Evolutionary conservation across 2,797 vertebrate genomes (phyloP).

Genomic region (Syngnathus acus): DNA sequence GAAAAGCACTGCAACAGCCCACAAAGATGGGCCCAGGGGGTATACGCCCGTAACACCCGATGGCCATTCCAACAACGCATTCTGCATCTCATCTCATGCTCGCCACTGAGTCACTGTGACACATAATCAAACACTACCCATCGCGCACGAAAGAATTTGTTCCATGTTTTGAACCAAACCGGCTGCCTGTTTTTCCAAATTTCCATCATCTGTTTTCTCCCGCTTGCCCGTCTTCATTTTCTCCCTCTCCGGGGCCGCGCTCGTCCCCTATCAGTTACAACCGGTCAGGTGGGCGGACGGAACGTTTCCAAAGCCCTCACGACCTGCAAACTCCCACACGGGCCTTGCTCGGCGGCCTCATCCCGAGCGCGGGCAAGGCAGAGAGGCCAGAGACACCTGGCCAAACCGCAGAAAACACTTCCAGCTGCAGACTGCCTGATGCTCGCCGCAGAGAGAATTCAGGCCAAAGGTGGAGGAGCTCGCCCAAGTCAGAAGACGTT

Average conservation of each 20-base stretch:
- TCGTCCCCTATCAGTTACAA: conserved; percentile 61
- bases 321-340: conserved; percentile 45
- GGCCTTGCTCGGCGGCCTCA: conserved; percentile 56
- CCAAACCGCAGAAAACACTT: conserved; percentile 69
- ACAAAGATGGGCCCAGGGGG: too few relatives aligned
- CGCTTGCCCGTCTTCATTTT: conserved; percentile 47
- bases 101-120: conserved; percentile 29
- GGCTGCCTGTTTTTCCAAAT: conserved; percentile 55
- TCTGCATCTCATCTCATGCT: conserved; percentile 58
- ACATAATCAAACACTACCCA: conserved; percentile 63
- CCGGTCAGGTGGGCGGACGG: conserved; percentile 63
- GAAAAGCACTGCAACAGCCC: too few relatives aligned
- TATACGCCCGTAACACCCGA: too few relatives aligned
- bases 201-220: conserved; percentile 48
- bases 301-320: conserved; percentile 55
- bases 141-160: conserved; percentile 56
- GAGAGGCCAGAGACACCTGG: conserved; percentile 63
- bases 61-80: conserved; percentile 29
- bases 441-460: conserved; percentile 64
- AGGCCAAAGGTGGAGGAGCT: conserved; percentile 68
- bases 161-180: conserved; percentile 56
- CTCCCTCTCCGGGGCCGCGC: conserved; percentile 47
- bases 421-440: conserved; percentile 70
- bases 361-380: conserved; percentile 28
- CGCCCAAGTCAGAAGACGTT: conserved; percentile 29